Evolutionary conservation across 2,888 invertebrate genomes (phyloP), one percentile per base, ranked within the genome.

Genomic region (Argyresthia goedartella): DNA sequence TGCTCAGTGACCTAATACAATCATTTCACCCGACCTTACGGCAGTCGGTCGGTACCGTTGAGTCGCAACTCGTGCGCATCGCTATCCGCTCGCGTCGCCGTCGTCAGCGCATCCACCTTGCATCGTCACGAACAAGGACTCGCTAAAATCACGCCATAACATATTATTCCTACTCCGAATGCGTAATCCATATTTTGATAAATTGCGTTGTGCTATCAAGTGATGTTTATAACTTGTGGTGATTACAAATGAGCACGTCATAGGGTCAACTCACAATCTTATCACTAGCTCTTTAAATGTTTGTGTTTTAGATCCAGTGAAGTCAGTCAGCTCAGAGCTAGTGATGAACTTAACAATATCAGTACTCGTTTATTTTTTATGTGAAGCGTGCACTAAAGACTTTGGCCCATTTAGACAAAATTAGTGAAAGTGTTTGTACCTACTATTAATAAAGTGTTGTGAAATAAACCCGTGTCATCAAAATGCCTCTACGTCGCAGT

Each of bases 221-320:
- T 67, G 71, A 71, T 76, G 71, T 73, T 72, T 73, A 76, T 77
- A 74, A 76, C 76, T 77, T 71, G 67, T 76, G 73, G 73, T 78
- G 78, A 79, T 78, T 75, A 76, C 71, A 69, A 75, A 73, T 73
- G 66, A 66, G 65, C 66, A 77, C 79, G 77, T 78, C 81, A 81
- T 74, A 74, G 81, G 81, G 82, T 81, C 39, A 81, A 64, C 67
- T 59, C 70, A 64, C 73, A 73, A 76, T 84, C 82, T 85, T 81
- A 86, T 85, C 86, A 63, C 69, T 66, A 69, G 67, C 72, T 69
- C 73, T 81, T 84, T 85, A 85, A 77, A 86, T 85, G 79, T 81
- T 80, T 81, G 80, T 77, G 84, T 76, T 76, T 75, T 73, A 66
- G 76, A 73, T 72, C 68, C 69, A 73, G 69, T 73, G 67, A 72